A percentile compares a stretch with the other conserved stretches of the same genome.
Conservation (phyloP, 1,140 invertebrate species). For the Aphelenchoides fujianensis region DNA sequence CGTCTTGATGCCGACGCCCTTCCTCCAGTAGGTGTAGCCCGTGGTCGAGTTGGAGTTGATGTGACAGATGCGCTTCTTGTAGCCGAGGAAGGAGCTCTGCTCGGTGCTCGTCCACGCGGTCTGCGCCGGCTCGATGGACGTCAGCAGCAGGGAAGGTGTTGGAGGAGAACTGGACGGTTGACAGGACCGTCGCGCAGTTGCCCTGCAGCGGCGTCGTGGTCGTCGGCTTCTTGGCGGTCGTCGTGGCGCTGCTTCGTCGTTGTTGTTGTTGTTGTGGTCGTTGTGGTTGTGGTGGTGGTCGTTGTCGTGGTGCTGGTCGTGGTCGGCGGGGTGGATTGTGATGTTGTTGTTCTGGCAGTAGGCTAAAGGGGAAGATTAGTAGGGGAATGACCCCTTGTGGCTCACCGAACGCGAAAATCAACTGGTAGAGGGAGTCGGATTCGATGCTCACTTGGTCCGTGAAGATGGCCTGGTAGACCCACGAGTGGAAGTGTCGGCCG, state of each 20-base stretch:
- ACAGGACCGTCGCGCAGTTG: not conserved
- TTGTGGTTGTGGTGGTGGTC: not conserved
- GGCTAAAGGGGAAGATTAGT: no score
- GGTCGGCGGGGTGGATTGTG: no score
- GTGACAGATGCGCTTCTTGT: not conserved
- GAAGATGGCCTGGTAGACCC: not conserved
- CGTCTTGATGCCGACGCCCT: not conserved
- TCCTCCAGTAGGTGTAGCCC: not conserved
- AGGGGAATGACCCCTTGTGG: no score
- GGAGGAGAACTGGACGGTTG: not conserved
- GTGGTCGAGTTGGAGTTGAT: not conserved
- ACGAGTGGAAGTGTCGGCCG: no score
- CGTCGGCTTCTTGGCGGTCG: not conserved
- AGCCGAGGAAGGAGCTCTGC: not conserved
- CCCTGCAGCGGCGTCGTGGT: not conserved
- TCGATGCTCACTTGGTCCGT: not conserved
- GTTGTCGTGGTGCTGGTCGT: not conserved
- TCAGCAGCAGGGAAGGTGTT: not conserved
- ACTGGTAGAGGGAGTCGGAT: slow-evolving; percentile 1
- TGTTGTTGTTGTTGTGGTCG: no score
- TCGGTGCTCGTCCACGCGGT: not conserved
- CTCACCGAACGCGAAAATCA: slow-evolving; percentile 16
- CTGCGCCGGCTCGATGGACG: not conserved
- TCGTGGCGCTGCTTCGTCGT: not conserved
- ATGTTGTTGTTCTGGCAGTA: no score